Percentiles rank a stretch among this genome's conserved stretches.
These are phyloP conservation scores for Sebastes steindachneri DNA, from an alignment of 2,797 vertebrate species.

Conservation along the genomic window DNA sequence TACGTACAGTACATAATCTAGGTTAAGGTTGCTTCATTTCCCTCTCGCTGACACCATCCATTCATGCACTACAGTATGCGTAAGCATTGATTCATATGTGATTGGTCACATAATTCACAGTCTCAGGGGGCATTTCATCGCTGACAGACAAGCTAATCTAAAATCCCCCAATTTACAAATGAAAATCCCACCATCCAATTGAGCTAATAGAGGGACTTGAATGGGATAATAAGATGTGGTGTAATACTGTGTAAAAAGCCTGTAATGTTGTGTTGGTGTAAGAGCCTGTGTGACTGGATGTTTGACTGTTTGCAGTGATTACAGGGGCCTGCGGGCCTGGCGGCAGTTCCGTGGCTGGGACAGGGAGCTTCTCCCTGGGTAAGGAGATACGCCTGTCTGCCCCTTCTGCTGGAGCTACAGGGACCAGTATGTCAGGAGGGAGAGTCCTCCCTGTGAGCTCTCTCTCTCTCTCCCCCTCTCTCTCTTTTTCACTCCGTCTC, in stretches of 20 bases:
- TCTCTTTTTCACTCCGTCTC: not conserved
- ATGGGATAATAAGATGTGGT: constrained; percentile 89
- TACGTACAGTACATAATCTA: constrained; percentile 31
- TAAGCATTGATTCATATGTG: constrained; percentile 76
- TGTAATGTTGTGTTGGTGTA: constrained; percentile 87
- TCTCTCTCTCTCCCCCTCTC: constrained; percentile 17
- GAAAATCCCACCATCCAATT: constrained; percentile 89
- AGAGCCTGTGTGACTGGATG: constrained; percentile 79
- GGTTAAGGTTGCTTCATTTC: constrained; percentile 60
- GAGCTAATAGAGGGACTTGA: constrained; percentile 89
- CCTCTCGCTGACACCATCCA: constrained; percentile 51
- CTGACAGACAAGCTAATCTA: constrained; percentile 87
- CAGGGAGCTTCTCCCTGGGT: constrained; percentile 78
- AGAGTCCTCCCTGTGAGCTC: constrained; percentile 62
- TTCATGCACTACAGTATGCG: constrained; percentile 61
- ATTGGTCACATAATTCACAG: constrained; percentile 82
- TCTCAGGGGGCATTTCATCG: constrained; percentile 83
- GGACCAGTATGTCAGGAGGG: constrained; percentile 67
- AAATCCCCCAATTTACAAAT: constrained; percentile 89
- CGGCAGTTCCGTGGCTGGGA: constrained; percentile 64
- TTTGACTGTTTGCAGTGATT: constrained; percentile 85
- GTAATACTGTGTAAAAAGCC: constrained; percentile 88
- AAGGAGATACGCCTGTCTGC: constrained; percentile 71
- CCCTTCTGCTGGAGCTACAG: constrained; percentile 68
- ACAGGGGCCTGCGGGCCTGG: constrained; percentile 80